Percentiles rank a stretch among this genome's conserved stretches.
These are phyloP conservation scores for Resseliella maxima DNA, from an alignment of 2,888 invertebrate species.

Conservation along the genomic window DNA sequence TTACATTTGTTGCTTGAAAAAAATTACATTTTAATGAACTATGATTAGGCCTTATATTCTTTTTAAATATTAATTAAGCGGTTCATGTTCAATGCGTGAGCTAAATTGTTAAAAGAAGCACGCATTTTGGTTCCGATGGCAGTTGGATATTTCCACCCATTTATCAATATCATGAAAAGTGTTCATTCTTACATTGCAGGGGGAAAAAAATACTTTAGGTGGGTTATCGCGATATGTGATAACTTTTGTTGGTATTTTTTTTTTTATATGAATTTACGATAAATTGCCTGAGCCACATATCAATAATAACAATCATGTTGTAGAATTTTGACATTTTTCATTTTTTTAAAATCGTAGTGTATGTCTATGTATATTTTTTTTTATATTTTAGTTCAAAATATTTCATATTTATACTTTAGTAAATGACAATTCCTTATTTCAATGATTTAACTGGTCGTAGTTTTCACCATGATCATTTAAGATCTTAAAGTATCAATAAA, in stretches of 20 bases:
- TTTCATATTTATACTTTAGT: neutral
- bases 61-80: slow-evolving; percentile 2
- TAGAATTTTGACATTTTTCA: no score
- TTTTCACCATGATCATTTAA: no score
- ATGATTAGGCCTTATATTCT: slow-evolving; percentile 38
- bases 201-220: neutral
- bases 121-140: neutral
- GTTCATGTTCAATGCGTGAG: neutral
- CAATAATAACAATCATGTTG: no score
- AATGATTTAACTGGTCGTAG: no score
- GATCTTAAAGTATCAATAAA: no score
- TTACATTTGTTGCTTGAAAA: no score
- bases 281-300: neutral
- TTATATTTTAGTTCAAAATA: no score
- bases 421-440: neutral
- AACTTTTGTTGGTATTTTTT: neutral
- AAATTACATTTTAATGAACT: no score
- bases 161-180: no score
- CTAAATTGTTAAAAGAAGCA: neutral
- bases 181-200: no score
- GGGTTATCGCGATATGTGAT: slow-evolving; percentile 5
- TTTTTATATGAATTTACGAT: neutral
- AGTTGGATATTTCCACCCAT: neutral
- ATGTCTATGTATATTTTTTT: no score
- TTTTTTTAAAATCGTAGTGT: no score